Percentiles rank a stretch among this genome's conserved stretches.
These are phyloP conservation scores for Vulpes ferrilata DNA, from an alignment of 2,113 vertebrate genomes.

Conservation along the genomic window DNA sequence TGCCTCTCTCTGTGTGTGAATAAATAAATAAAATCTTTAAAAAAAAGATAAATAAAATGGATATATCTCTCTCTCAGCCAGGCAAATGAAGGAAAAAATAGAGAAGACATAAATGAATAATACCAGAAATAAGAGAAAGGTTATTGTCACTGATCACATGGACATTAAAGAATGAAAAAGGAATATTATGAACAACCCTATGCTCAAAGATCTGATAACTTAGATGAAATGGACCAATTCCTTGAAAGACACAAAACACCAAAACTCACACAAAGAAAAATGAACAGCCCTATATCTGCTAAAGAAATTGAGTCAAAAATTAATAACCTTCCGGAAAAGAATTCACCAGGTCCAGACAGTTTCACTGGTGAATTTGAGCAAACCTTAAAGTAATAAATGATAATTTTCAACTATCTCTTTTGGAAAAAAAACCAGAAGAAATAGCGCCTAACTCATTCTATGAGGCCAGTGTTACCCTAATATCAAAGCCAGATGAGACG, in stretches of 20 bases:
- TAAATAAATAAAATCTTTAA: too few species aligned
- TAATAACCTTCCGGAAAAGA: background rate
- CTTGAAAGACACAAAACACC: background rate
- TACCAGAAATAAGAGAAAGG: background rate
- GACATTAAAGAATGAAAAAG: background rate
- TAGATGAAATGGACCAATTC: background rate
- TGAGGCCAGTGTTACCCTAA: background rate
- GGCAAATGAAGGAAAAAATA: background rate
- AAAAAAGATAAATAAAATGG: background rate
- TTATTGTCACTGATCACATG: background rate
- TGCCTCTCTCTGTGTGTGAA: too few species aligned
- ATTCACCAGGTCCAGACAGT: background rate
- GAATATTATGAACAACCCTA: background rate
- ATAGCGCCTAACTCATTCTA: background rate
- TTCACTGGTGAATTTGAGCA: background rate
- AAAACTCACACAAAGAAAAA: background rate
- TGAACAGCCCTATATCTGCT: background rate
- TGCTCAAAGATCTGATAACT: background rate
- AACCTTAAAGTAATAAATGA: background rate
- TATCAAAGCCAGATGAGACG: background rate
- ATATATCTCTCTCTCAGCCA: background rate
- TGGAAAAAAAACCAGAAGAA: background rate
- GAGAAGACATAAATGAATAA: background rate
- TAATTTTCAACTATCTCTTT: background rate
- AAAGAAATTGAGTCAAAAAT: background rate